phyloP scores from a whole-genome alignment of 2,113 vertebrate genomes.

The Cryptotis parvus region DNA sequence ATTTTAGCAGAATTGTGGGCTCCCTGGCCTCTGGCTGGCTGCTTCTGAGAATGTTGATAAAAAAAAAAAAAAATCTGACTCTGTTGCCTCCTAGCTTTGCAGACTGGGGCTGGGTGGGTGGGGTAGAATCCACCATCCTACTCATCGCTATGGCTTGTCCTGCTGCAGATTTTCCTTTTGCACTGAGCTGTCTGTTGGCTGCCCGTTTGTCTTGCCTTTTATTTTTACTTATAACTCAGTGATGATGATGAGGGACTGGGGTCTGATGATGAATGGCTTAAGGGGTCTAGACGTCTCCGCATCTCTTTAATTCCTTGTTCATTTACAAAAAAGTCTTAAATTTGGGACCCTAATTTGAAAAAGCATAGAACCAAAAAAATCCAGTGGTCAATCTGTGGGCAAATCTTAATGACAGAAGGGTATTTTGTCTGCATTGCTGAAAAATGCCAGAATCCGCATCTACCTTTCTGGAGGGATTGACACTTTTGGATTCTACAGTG shows the following conservation, averaged over 20 bases:
- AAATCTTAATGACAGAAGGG: background rate
- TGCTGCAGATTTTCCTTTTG: background rate
- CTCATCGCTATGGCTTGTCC: background rate
- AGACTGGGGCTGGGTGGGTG: too few relatives aligned
- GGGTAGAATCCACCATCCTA: background rate
- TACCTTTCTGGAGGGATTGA: background rate
- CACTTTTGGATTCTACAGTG: background rate
- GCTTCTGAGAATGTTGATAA: background rate
- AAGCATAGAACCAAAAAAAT: background rate
- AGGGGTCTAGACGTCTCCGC: background rate
- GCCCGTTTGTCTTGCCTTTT: too few relatives aligned
- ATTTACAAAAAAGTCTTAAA: background rate
- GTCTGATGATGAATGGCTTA: rapidly evolving
- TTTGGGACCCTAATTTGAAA: background rate
- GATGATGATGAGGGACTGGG: rapidly evolving
- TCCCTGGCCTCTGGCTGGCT: background rate
- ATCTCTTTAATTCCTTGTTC: background rate
- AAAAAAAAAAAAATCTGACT: background rate
- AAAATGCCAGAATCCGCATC: background rate
- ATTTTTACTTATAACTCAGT: rapidly evolving
- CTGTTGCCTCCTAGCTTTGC: background rate
- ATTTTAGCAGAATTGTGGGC: slow-evolving; percentile 16
- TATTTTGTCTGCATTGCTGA: background rate
- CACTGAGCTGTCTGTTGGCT: background rate
- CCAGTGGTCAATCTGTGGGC: background rate